Base-by-base conservation (phyloP, 2,888 invertebrate genomes). In the Macaria notata region DNA sequence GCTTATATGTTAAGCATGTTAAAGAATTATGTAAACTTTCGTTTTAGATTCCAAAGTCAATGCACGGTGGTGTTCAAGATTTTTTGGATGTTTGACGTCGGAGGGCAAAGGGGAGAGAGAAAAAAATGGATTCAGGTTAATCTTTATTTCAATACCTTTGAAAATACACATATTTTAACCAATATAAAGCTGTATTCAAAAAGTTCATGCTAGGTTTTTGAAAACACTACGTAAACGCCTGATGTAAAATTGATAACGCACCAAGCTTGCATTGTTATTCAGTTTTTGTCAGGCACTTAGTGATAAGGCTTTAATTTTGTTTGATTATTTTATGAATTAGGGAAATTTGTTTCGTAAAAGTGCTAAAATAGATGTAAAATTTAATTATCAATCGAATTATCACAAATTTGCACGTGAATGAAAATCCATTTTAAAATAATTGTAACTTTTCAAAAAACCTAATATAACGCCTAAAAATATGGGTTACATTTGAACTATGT, bases 51-150 rank as follows among this genome's bases (percentile, higher is more conserved):
- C 94, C 95, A 4, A 94, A 93, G 73, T 93, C 93, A 46, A 93
- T 94, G 88, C 95, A 95, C 0, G 95, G 95, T 1, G 95, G 95
- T 0, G 80, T 88, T 4, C 95, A 95, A 70, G 93, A 94, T 31
- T 96, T 96, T n/a, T 75, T 95, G 95, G 92, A 96, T 97, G 94
- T 96, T 94, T 70, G 97, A 97, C 75, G 97, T 97, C 0, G 97
- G 97, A 0, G 97, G 97, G 0, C 97, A 97, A 78, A 86, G 95
- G 56, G 96, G 96, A 8, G 95, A 96, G 73, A 87, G 96, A 56
- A 95, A 95, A 68, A 96, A 96, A 79, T 97, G 97, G 97, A 96
- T 97, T 68, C 94, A 95, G 83, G 94, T 93, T 54, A 3, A 9
- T 53, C 5, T 41, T 41, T 41, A n/a, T 9, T n/a, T 4, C 9